Conservation (phyloP, 2,888 invertebrate species). For the Ophion ellenae region DNA sequence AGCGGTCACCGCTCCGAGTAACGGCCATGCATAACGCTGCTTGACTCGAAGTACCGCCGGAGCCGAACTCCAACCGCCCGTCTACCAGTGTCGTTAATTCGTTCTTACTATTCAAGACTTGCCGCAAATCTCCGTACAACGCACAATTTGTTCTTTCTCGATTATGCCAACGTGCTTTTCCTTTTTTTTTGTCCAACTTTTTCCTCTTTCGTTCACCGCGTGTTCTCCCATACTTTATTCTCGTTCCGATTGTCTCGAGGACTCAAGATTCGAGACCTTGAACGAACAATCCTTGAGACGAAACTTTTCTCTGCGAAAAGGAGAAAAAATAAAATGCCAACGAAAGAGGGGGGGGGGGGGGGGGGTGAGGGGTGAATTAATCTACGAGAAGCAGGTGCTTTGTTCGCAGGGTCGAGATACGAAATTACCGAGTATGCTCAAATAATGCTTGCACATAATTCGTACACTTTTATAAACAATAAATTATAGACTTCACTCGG, state of each 20-base stretch:
- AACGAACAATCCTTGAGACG: constrained; percentile 49
- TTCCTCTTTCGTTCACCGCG: background rate
- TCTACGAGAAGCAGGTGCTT: constrained; percentile 69
- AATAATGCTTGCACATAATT: constrained; percentile 24
- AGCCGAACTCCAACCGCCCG: too few relatives aligned
- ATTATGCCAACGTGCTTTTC: constrained; percentile 30
- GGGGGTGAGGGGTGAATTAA: constrained; percentile 64
- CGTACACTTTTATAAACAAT: constrained; percentile 12
- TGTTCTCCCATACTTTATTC: constrained; percentile 12
- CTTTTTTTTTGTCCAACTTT: background rate
- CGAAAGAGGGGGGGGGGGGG: constrained; percentile 17
- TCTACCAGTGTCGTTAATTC: too few relatives aligned
- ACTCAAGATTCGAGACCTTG: constrained; percentile 41
- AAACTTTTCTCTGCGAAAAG: constrained; percentile 54
- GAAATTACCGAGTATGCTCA: constrained; percentile 47
- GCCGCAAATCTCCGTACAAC: background rate
- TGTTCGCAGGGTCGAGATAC: constrained; percentile 68
- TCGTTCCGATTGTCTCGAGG: constrained; percentile 19
- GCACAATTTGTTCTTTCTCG: background rate
- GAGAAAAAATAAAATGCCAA: constrained; percentile 8
- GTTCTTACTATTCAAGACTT: too few relatives aligned
- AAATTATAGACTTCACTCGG: constrained; percentile 2
- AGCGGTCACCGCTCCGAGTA: too few relatives aligned
- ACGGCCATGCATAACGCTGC: too few relatives aligned
- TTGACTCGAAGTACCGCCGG: too few relatives aligned